These are phyloP conservation scores for Drosophila algonquin DNA, from an alignment of 2,888 invertebrate genomes.

Conservation along the genomic window DNA sequence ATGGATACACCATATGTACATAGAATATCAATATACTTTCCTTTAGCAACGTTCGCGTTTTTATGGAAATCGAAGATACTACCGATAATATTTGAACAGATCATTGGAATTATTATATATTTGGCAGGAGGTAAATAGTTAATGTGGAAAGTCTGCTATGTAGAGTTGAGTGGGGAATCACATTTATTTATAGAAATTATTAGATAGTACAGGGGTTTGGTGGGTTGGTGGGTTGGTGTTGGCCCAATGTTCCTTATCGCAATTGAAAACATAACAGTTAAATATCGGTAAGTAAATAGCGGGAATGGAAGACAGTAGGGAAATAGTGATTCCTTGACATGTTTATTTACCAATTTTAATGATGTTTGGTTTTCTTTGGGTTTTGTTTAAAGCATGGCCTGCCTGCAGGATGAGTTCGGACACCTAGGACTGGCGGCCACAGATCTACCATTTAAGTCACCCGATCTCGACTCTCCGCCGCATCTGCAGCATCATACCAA, in stretches of 20 bases:
- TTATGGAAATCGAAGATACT: background rate
- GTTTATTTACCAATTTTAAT: background rate
- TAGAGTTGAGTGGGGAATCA: background rate
- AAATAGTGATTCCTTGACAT: background rate
- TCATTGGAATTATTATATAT: no score
- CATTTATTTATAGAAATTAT: background rate
- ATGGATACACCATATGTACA: constrained; percentile 13
- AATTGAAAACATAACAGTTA: background rate
- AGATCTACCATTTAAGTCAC: constrained; percentile 80
- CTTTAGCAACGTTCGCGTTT: constrained; percentile 1
- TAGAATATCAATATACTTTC: background rate
- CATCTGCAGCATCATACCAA: constrained; percentile 63
- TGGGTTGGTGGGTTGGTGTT: no score
- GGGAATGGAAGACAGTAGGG: constrained; percentile 1
- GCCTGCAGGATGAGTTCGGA: constrained; percentile 87
- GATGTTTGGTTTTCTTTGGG: background rate
- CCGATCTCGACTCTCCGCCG: constrained; percentile 62
- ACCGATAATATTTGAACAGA: background rate
- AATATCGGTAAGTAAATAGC: background rate
- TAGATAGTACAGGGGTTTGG: background rate
- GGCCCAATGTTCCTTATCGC: background rate
- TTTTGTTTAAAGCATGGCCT: constrained; percentile 85
- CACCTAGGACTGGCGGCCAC: constrained; percentile 84
- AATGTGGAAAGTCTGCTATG: background rate
- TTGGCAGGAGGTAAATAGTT: background rate